Conservation (phyloP, 1,140 invertebrate species). For the Trachelipus rathkii region DNA sequence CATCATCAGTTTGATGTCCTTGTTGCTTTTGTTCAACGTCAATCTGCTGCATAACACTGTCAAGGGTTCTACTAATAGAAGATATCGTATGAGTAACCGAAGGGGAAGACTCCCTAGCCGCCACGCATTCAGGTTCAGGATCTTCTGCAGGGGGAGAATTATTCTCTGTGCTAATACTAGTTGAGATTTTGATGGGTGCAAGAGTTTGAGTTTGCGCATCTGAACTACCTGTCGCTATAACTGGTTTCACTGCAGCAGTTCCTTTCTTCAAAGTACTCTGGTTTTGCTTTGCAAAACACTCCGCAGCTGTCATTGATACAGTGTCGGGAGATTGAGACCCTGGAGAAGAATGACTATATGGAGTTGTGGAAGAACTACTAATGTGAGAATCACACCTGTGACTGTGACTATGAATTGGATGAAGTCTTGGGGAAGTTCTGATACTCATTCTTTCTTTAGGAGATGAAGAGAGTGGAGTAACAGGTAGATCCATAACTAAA, state of each 20-base stretch:
- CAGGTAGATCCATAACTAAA: constrained; percentile 79
- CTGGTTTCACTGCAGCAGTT: constrained; percentile 46
- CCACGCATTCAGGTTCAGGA: neutral
- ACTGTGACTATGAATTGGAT: constrained; percentile 47
- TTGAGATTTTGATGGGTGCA: constrained; percentile 39
- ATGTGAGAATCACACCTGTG: constrained; percentile 50
- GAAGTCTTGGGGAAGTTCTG: constrained; percentile 31
- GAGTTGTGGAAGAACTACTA: constrained; percentile 49
- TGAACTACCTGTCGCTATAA: constrained; percentile 42
- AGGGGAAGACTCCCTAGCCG: constrained; percentile 1
- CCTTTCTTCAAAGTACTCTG: constrained; percentile 74
- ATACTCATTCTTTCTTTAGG: constrained; percentile 54
- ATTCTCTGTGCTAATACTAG: constrained; percentile 17
- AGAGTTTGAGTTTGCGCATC: constrained; percentile 48
- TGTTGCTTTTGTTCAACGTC: constrained; percentile 1
- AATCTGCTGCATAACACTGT: constrained; percentile 31
- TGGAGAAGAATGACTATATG: constrained; percentile 30
- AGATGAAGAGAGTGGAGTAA: constrained; percentile 49
- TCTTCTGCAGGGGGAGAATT: constrained; percentile 18
- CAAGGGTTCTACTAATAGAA: constrained; percentile 31
- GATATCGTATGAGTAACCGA: constrained; percentile 24
- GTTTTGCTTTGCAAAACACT: constrained; percentile 70
- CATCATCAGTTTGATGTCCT: neutral
- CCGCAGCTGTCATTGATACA: constrained; percentile 61
- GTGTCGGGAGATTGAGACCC: constrained; percentile 54